A percentile compares a stretch with the other conserved stretches of the same genome.
phyloP scores from a whole-genome alignment of 2,797 vertebrate species.

The Brachyrhaphis roseni region DNA sequence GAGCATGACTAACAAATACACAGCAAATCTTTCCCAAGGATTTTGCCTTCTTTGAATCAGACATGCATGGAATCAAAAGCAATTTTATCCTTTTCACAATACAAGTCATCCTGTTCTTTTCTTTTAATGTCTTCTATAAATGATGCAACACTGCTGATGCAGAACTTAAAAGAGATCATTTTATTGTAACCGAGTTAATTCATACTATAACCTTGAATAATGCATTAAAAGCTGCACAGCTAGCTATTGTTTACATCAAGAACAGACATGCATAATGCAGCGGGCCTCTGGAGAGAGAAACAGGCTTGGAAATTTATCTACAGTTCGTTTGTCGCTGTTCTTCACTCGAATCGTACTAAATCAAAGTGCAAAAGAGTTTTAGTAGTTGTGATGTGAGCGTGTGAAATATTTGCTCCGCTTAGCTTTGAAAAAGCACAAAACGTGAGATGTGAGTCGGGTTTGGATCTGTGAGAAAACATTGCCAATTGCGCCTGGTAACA shows the following conservation, averaged over 20 bases:
- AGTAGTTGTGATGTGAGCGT: constrained; percentile 59
- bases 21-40: constrained; percentile 43
- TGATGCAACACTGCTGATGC: constrained; percentile 29
- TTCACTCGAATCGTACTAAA: constrained; percentile 34
- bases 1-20: constrained; percentile 36
- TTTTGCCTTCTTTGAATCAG: constrained; percentile 40
- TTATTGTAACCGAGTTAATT: constrained; percentile 59
- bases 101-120: constrained; percentile 30
- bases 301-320: constrained; percentile 38
- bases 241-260: constrained; percentile 65
- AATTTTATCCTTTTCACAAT: constrained; percentile 26
- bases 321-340: constrained; percentile 34
- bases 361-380: constrained; percentile 46
- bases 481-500: constrained; percentile 50
- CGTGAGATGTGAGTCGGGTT: constrained; percentile 64
- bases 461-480: constrained; percentile 43
- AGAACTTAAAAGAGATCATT: constrained; percentile 50
- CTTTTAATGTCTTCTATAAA: constrained; percentile 39
- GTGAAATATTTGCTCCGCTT: constrained; percentile 53
- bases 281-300: constrained; percentile 28
- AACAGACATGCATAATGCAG: constrained; percentile 68
- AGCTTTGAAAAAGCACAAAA: constrained; percentile 39
- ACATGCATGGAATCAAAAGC: constrained; percentile 56
- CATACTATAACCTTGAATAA: constrained; percentile 62
- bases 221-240: constrained; percentile 62